Base-by-base conservation (phyloP, 2,888 invertebrate genomes). In the Zele albiditarsus region DNA sequence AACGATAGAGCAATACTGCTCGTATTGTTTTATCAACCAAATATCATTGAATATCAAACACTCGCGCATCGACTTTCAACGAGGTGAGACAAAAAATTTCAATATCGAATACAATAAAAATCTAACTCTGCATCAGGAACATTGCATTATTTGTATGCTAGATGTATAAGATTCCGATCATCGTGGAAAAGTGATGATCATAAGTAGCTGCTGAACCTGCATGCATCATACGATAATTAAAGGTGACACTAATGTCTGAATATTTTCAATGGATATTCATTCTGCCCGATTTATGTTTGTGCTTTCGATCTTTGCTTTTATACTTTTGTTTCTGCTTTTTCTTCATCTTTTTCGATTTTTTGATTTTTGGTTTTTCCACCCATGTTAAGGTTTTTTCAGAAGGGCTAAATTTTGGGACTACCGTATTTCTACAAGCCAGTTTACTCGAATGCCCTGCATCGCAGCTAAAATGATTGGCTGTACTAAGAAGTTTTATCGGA, bases 401-500 rank as follows among this genome's bases (percentile, higher is more conserved):
- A 6, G 3, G 16, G 5, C 72, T 77, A 0, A 76, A 38, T 71
- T 84, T 85, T 4, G 83, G 74, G 14, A 84, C 81, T 1, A 82
- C 80, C 8, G 84, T 79, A 68, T 85, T 86, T 70, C 78, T 82
- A 38, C 84, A 87, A 31, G 84, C 65, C 23, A 84, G 82, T 66
- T 80, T 86, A 0, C n/a, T 14, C 28, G 28, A 31, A 31, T 70
- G 75, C 8, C 12, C n/a, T 58, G 80, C 71, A 20, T 77, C 73
- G 1, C 70, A 20, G 12, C 57, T 27, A 8, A 42, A 3, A 16
- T 58, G 33, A 53, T 80, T 78, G 8, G 78, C 79, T n/a, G 25
- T 74, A 63, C 78, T 82, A 6, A 80, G 12, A 12, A 82, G 81
- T 42, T 87, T 91, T 12, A 91, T 90, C 0, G 93, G 93, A 79